These are phyloP conservation scores for Ditylenchus weischeri DNA, from an alignment of 2,888 invertebrate genomes.

Conservation along the genomic window DNA sequence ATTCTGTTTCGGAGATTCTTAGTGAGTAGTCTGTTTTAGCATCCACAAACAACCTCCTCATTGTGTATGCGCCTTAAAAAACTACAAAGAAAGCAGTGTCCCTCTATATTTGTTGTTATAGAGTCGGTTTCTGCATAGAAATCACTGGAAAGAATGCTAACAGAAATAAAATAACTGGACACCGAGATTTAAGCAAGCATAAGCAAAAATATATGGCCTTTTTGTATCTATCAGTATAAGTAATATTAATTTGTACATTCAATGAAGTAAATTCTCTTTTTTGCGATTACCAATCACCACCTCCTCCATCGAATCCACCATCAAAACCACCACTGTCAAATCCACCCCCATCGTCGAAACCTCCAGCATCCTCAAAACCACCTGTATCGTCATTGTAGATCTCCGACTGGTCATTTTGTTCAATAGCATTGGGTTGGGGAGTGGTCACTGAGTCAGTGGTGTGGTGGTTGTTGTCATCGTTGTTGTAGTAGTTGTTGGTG, in stretches of 20 bases:
- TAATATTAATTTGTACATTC: not conserved
- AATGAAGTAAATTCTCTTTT: not conserved
- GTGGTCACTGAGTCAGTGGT: not conserved
- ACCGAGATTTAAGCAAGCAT: too few species aligned
- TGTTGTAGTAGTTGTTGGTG: constrained; percentile 25
- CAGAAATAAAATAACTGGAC: too few species aligned
- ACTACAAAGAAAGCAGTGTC: too few species aligned
- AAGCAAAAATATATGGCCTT: not conserved
- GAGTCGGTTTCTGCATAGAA: too few species aligned
- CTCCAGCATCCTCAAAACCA: constrained; percentile 8
- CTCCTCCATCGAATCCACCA: constrained; percentile 27
- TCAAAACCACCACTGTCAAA: constrained; percentile 24
- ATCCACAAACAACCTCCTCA: too few species aligned
- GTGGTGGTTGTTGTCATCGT: not conserved
- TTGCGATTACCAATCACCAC: constrained; percentile 19
- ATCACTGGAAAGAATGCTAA: too few species aligned
- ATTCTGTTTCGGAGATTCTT: too few species aligned
- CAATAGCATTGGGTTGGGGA: not conserved
- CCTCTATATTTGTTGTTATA: too few species aligned
- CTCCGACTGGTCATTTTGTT: not conserved
- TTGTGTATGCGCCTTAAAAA: too few species aligned
- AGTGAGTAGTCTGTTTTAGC: too few species aligned
- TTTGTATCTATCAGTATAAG: not conserved
- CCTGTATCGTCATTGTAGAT: constrained; percentile 5
- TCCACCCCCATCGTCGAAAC: constrained; percentile 24